phyloP scores from a whole-genome alignment of 2,888 invertebrate species.

The Callimorpha dominula region DNA sequence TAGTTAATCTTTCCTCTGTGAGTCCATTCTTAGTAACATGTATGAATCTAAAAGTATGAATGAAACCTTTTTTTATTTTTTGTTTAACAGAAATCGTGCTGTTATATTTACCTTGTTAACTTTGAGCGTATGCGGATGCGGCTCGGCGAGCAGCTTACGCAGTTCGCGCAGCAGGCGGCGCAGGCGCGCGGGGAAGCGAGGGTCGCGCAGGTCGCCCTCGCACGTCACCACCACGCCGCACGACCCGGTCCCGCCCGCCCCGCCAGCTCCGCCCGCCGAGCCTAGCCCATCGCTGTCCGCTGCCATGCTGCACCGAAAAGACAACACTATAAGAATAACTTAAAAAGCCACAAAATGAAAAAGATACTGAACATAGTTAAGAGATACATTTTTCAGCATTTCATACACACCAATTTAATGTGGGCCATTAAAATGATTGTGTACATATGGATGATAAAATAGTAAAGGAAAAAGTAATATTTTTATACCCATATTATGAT shows the following conservation, averaged over 20 bases:
- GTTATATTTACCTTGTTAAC: conserved; percentile 86
- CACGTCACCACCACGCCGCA: conserved; percentile 97
- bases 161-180: conserved; percentile 92
- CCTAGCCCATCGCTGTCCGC: conserved; percentile 92
- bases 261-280: conserved; percentile 89
- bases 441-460: too few relatives aligned
- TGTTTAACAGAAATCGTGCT: not conserved
- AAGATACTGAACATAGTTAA: not conserved
- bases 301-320: conserved; percentile 88
- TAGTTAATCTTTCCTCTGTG: not conserved
- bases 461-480: too few relatives aligned
- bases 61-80: not conserved
- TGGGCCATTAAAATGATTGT: too few relatives aligned
- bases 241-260: conserved; percentile 92
- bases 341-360: not conserved
- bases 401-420: not conserved
- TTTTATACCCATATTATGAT: too few relatives aligned
- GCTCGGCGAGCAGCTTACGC: conserved; percentile 90
- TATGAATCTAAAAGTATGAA: not conserved
- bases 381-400: not conserved
- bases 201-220: conserved; percentile 96
- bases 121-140: conserved; percentile 87
- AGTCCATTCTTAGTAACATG: not conserved
- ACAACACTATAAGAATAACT: not conserved
- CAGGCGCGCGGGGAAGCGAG: conserved; percentile 93